These are phyloP conservation scores for Alfaro cultratus DNA, from an alignment of 2,797 vertebrate species.

Conservation along the genomic window DNA sequence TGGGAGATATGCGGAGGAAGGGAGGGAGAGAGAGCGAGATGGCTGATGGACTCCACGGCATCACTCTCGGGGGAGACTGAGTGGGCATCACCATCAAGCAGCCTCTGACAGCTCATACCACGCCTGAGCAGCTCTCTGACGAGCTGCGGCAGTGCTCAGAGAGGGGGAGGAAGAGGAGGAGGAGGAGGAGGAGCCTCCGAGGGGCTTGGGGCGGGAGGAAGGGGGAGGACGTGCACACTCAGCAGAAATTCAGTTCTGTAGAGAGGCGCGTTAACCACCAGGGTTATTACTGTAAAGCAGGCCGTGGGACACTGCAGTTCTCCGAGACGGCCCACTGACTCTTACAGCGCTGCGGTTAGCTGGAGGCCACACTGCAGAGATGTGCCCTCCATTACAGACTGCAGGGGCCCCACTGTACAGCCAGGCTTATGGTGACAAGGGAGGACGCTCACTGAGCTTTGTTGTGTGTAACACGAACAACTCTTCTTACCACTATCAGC, in stretches of 20 bases:
- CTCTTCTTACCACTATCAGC: neutral
- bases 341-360: slow-evolving; percentile 68
- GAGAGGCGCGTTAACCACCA: slow-evolving; percentile 72
- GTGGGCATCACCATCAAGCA: slow-evolving; percentile 80
- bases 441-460: neutral
- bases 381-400: slow-evolving; percentile 44
- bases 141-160: slow-evolving; percentile 55
- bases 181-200: neutral
- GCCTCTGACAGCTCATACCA: slow-evolving; percentile 87
- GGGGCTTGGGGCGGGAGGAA: slow-evolving; percentile 4
- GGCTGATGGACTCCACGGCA: slow-evolving; percentile 73
- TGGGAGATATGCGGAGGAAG: slow-evolving; percentile 9
- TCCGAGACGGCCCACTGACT: slow-evolving; percentile 69
- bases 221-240: slow-evolving; percentile 73
- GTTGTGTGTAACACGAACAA: neutral
- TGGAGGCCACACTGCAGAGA: slow-evolving; percentile 65
- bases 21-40: slow-evolving; percentile 48
- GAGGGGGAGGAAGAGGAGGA: neutral
- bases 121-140: slow-evolving; percentile 81
- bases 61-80: slow-evolving; percentile 72
- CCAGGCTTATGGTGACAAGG: neutral
- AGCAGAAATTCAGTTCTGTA: slow-evolving; percentile 77
- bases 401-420: slow-evolving; percentile 36
- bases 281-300: slow-evolving; percentile 79
- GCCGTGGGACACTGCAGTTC: slow-evolving; percentile 76